These are phyloP conservation scores for Lanius collurio DNA, from an alignment of 2,113 vertebrate species.

Conservation along the genomic window DNA sequence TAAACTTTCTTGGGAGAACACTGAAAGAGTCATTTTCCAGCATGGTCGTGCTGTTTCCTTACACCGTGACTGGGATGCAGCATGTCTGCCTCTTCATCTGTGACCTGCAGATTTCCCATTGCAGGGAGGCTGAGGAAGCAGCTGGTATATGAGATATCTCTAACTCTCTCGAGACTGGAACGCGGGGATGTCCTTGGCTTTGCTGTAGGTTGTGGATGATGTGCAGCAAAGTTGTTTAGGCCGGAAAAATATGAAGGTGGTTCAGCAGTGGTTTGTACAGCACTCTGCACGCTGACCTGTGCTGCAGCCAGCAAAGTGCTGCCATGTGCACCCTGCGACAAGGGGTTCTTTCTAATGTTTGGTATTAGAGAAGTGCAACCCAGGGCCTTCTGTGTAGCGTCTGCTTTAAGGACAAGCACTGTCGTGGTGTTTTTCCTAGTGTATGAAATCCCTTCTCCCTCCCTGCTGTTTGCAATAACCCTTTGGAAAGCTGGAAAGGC, in stretches of 20 bases:
- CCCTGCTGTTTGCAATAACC: constrained; percentile 26
- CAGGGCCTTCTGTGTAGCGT: background rate
- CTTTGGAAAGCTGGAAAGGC: constrained; percentile 45
- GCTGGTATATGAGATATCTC: background rate
- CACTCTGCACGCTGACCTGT: accelerated
- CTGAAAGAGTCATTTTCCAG: background rate
- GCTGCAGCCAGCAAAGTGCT: background rate
- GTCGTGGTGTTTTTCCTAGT: background rate
- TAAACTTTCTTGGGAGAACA: constrained; percentile 28
- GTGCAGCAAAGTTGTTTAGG: background rate
- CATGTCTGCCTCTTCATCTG: constrained; percentile 7
- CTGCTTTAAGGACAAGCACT: constrained; percentile 25
- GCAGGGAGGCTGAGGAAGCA: background rate
- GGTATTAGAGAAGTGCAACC: background rate
- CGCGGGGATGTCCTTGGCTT: background rate
- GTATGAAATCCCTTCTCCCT: constrained; percentile 43
- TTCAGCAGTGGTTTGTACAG: background rate
- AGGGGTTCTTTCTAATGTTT: accelerated
- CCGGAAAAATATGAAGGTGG: background rate
- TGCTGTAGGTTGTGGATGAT: background rate
- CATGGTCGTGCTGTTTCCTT: background rate
- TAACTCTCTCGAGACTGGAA: background rate
- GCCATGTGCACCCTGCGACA: accelerated
- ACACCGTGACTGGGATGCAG: background rate
- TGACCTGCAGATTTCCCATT: background rate